phyloP scores from a whole-genome alignment of 2,888 invertebrate genomes.

The Nomada fucata region DNA sequence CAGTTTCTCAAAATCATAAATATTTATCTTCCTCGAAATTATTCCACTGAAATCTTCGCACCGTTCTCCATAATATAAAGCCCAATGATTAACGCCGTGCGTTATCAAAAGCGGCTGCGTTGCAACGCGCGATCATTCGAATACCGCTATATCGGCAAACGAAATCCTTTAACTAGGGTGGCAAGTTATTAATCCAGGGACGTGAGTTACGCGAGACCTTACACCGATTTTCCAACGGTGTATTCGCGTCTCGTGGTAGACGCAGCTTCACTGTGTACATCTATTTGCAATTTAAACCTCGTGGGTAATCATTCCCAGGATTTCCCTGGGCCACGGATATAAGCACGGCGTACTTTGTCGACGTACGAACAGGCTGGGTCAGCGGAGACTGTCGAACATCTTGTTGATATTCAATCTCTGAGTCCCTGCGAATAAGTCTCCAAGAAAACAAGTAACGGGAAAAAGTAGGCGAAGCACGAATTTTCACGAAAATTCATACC shows the following conservation, averaged over 20 bases:
- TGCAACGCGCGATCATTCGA: background rate
- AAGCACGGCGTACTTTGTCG: slow-evolving; percentile 44
- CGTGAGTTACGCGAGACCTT: slow-evolving; percentile 20
- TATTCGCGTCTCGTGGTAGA: slow-evolving; percentile 14
- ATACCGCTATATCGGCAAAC: slow-evolving; percentile 5
- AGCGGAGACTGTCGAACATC: slow-evolving; percentile 44
- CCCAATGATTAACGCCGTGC: slow-evolving; percentile 1
- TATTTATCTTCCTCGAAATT: too few species aligned
- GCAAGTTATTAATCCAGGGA: slow-evolving; percentile 31
- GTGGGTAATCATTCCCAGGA: slow-evolving; percentile 55
- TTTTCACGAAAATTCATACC: slow-evolving; percentile 16
- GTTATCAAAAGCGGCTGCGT: background rate
- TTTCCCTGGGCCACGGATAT: slow-evolving; percentile 48
- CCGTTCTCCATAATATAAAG: background rate
- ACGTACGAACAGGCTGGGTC: slow-evolving; percentile 28
- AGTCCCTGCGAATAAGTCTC: slow-evolving; percentile 27
- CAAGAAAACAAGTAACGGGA: slow-evolving; percentile 34
- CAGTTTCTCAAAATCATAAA: too few species aligned
- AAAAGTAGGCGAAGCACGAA: background rate
- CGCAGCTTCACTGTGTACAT: slow-evolving; percentile 15
- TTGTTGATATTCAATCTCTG: slow-evolving; percentile 58
- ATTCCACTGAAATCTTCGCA: too few species aligned
- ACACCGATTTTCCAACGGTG: slow-evolving; percentile 30
- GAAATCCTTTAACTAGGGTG: slow-evolving; percentile 9
- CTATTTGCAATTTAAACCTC: slow-evolving; percentile 65